Base-by-base conservation (phyloP, 2,888 invertebrate species). In the Rhagium mordax region DNA sequence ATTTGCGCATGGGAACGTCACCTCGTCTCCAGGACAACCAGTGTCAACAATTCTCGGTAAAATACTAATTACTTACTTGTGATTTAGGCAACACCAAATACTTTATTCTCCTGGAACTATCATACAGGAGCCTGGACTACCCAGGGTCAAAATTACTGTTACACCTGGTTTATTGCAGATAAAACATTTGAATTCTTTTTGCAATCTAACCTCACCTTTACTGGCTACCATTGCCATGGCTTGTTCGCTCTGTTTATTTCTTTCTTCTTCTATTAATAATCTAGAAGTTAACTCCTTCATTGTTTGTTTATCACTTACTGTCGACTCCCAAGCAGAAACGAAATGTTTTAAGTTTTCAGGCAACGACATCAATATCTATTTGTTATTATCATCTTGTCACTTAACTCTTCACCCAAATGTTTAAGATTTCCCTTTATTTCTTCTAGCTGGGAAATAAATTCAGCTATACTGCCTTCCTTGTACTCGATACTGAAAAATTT, bases 311-410 rank as follows among this genome's bases (percentile, higher is more conserved):
- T 71, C 69, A 21, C 60, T 66, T 6, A 68, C 61, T n/a, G 78
- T 81, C 8, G 78, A 77, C 67, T 82, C 81, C 82, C 82, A 82
- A 15, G 78, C 79, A 3, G 76, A 70, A 13, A 69, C 49, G 62
- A 79, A 80, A 55, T 79, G 72, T 48, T 77, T 79, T 16, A 70
- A 61, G 24, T 59, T 65, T 41, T 78, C 76, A 27, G 79, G 77
- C n/a, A 77, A 55, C 10, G 76, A 70, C 75, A 78, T 78, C 10
- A 79, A 24, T 13, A 74, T 70, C 68, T n/a, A n/a, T 80, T 79
- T 13, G 79, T 77, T 24, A 77, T 77, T 0, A 77, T 59, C 76
- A 81, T 78, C 2, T 51, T 51, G n/a, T n/a, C n/a, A n/a, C n/a
- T n/a, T n/a, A n/a, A n/a, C n/a, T n/a, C n/a, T n/a, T n/a, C n/a